Evolutionary conservation across 2,888 invertebrate genomes (phyloP).

Genomic region (Thecophora atra): DNA sequence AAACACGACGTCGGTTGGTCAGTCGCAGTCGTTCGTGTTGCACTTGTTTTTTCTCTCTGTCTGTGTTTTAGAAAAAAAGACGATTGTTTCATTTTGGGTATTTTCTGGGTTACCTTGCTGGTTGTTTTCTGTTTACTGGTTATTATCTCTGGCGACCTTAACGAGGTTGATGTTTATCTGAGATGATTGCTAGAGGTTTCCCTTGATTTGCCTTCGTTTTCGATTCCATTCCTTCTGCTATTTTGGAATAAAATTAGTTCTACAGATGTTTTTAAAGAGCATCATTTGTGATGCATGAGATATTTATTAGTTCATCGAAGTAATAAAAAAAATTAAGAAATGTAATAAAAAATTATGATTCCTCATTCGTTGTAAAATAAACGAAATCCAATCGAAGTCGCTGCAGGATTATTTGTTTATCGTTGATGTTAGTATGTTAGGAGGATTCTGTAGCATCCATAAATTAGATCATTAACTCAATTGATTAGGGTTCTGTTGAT

Average conservation of each 20-base stretch:
- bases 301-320: neutral
- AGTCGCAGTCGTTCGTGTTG: conserved; percentile 2
- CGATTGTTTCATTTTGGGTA: neutral
- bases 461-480: neutral
- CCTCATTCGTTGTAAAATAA: neutral
- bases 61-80: neutral
- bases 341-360: conserved; percentile 4
- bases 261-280: conserved; percentile 22
- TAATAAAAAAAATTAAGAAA: conserved; percentile 10
- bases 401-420: neutral
- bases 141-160: conserved; percentile 15
- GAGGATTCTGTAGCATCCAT: neutral
- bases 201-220: neutral
- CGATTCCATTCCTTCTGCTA: neutral
- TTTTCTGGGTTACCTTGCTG: neutral
- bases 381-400: neutral
- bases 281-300: neutral
- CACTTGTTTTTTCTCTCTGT: conserved; percentile 13
- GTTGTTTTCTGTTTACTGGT: conserved; percentile 1
- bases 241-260: conserved; percentile 30
- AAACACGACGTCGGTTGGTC: neutral
- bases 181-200: conserved; percentile 1
- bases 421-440: neutral
- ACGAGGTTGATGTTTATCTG: conserved; percentile 35
- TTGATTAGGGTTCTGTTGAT: neutral